These are phyloP conservation scores for Rhodeus uyekii DNA, from an alignment of 2,797 vertebrate genomes.

Conservation along the genomic window DNA sequence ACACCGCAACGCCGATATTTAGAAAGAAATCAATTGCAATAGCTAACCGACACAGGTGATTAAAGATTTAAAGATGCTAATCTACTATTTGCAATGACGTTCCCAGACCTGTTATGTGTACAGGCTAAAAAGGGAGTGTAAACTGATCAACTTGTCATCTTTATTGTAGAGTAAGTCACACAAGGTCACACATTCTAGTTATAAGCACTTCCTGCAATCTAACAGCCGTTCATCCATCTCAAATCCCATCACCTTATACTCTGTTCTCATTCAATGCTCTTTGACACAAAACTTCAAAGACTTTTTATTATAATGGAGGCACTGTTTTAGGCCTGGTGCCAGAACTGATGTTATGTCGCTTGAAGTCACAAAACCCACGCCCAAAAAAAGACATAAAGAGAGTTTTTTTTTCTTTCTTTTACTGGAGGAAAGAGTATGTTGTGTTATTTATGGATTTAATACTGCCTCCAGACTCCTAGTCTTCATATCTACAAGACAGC, in stretches of 20 bases:
- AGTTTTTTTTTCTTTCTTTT: slow-evolving; percentile 51
- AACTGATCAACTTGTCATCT: slow-evolving; percentile 20
- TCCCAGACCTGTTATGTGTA: slow-evolving; percentile 14
- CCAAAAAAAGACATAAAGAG: slow-evolving; percentile 70
- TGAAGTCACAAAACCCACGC: slow-evolving; percentile 70
- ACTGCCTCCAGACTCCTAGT: slow-evolving; percentile 70
- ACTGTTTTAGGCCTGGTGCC: slow-evolving; percentile 66
- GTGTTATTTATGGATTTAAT: slow-evolving; percentile 59
- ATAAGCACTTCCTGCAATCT: slow-evolving; percentile 31
- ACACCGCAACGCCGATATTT: slow-evolving; percentile 19
- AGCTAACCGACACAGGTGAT: background rate
- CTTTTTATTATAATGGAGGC: slow-evolving; percentile 19
- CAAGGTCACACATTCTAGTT: slow-evolving; percentile 44
- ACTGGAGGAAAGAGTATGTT: slow-evolving; percentile 67
- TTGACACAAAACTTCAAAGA: slow-evolving; percentile 47
- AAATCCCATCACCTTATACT: slow-evolving; percentile 32
- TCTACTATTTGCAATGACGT: background rate
- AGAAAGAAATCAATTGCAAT: slow-evolving; percentile 6
- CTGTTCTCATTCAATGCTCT: slow-evolving; percentile 36
- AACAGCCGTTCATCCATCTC: slow-evolving; percentile 46
- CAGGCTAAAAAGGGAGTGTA: slow-evolving; percentile 23
- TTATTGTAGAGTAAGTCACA: slow-evolving; percentile 13
- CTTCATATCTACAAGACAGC: slow-evolving; percentile 76
- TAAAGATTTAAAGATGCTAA: slow-evolving; percentile 20
- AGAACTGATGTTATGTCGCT: slow-evolving; percentile 72